Evolutionary conservation across 1,140 invertebrate genomes (phyloP), one percentile per base, ranked within the genome.

Genomic region (Andrena cerasifolii): DNA sequence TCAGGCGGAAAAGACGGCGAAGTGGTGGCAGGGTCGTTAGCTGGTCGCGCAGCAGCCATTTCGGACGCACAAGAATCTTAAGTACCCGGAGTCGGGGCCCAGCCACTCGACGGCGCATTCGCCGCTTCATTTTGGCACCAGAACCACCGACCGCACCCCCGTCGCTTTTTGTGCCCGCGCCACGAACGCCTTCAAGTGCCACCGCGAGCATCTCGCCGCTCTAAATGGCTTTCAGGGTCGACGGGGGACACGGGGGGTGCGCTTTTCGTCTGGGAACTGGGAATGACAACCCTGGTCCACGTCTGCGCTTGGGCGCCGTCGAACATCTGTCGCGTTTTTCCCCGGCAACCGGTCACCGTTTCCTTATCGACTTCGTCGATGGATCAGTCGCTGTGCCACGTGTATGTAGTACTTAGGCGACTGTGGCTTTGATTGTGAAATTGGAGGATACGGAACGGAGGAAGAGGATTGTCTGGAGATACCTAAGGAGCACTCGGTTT

Each of bases 71-170:
- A 78, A 78, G 75, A 78, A 53, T 71, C 45, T 62, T 71, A 71
- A 78, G 75, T 78, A 61, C 66, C 33, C n/a, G 58, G 33, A 43
- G 67, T 58, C 73, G 63, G 73, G 54, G 66, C 74, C 58, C 56
- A 24, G 12, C n/a, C 49, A 79, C 71, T 74, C 77, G 70, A 73
- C 68, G 51, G 24, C 36, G 24, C 75, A 16, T 43, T 45, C 40
- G 49, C 14, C 31, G 36, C 70, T 74, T 79, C 61, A 43, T 74
- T 79, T 79, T 74, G 71, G 71, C 77, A 66, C 53, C 61, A 47
- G 56, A 49, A 70, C 43, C 54, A 36, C 10, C 68, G 24, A 14
- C 33, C 36, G 40, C 68, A 62, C 76, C 58, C 62, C 56, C 36
- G 47, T 63, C 18, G 40, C 62, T 68, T 80, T 76, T 76, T 76